Conservation (phyloP, 35 echinoderm and acorn worm genomes). For the Diadema setosum region DNA sequence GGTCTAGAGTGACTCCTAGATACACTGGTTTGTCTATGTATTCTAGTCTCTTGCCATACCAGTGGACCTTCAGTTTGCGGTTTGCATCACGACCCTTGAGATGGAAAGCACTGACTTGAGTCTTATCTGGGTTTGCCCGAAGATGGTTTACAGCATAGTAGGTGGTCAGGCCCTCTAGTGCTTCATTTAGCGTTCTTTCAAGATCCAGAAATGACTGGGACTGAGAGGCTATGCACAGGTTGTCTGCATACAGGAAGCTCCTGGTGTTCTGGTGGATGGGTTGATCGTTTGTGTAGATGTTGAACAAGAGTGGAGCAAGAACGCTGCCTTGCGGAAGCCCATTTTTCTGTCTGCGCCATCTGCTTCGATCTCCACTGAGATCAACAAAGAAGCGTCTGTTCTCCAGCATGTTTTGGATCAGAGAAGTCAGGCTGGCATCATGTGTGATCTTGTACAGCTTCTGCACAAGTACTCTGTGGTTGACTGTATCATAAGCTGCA, state of each 20-base stretch:
- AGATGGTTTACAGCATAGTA: background rate
- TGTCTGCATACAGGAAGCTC: background rate
- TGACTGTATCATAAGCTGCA: no score
- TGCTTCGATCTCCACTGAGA: background rate
- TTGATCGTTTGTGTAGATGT: no score
- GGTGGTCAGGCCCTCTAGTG: background rate
- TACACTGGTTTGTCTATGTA: no score
- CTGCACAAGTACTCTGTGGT: background rate
- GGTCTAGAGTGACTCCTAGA: no score
- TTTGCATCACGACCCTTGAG: no score
- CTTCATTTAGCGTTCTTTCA: background rate
- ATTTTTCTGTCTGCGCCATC: conserved; percentile 31
- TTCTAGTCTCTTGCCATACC: no score
- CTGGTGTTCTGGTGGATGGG: background rate
- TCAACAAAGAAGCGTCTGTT: background rate
- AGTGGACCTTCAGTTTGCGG: no score
- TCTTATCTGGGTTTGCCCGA: no score
- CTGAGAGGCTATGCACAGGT: background rate
- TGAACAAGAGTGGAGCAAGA: background rate
- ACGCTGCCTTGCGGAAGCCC: conserved; percentile 32
- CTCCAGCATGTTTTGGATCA: background rate
- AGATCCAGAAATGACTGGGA: background rate
- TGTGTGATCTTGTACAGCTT: background rate
- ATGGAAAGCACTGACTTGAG: no score
- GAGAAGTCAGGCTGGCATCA: no score